Base-by-base conservation (phyloP, 1,140 invertebrate genomes). In the Diorhabda carinulata region DNA sequence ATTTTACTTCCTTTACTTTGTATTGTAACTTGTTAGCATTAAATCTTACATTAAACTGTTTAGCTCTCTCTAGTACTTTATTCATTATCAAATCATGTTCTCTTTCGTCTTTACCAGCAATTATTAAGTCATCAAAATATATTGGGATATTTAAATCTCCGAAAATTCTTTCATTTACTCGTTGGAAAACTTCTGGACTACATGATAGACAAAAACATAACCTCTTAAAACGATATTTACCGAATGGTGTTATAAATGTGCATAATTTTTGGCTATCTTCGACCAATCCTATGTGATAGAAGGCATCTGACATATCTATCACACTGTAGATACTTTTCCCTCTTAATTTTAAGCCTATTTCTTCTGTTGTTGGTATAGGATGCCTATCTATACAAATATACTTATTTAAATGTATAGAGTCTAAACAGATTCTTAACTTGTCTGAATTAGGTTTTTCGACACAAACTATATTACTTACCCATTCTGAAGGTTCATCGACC, bases 111-210 rank as follows among this genome's bases (percentile, higher is more conserved):
- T 59, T 10, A 59, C 5, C 57, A 7, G 57, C 5, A 59, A 59
- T 59, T 7, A 59, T 59, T 7, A 59, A 10, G 10, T 59, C 57
- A 59, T 59, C 57, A 59, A 59, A 59, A 59, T 59, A 59, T 7
- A 5, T 59, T 25, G 25, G 25, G 1, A 59, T n/a, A 59, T 5
- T 5, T 10, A 59, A 59, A 59, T 59, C 57, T 10, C 57, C 57
- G 10, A 59, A 59, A 7, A 59, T 59, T 40, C 10, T 59, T 59
- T 59, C 5, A 59, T 59, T 59, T 5, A 2, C 40, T 59, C 57
- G 9, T 40, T 59, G 57, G 25, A 59, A 59, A 59, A 59, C 57
- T 40, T 59, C n/a, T 10, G 57, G 57, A 10, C 57, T 59, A 10
- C 4, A 4, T 5, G 4, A 4, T 59, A 59, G 10, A 4, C 57